These are phyloP conservation scores for Lophotriccus pileatus DNA, from an alignment of 2,797 vertebrate genomes.

Conservation along the genomic window DNA sequence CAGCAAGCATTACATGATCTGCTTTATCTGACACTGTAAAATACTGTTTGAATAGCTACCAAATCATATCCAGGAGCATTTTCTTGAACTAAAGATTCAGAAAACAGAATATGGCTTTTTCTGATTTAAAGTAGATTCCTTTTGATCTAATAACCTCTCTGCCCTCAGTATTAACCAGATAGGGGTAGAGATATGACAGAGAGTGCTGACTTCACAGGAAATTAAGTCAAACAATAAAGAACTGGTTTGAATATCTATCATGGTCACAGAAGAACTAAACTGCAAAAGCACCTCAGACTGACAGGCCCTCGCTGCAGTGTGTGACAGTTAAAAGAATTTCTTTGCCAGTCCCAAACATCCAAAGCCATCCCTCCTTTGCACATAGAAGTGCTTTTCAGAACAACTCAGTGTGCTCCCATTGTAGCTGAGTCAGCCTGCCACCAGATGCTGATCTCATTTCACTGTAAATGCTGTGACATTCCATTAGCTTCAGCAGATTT, in stretches of 20 bases:
- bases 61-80: neutral
- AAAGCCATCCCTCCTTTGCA: neutral
- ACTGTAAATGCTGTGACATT: slow-evolving; percentile 7
- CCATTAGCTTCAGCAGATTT: slow-evolving; percentile 54
- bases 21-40: neutral
- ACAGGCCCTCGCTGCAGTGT: neutral
- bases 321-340: neutral
- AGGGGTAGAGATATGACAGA: neutral
- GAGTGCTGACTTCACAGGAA: neutral
- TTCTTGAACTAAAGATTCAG: neutral
- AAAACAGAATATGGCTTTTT: neutral
- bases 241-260: neutral
- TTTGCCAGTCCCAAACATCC: neutral
- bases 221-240: slow-evolving; percentile 4
- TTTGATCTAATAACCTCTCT: neutral
- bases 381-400: slow-evolving; percentile 19
- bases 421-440: slow-evolving; percentile 41
- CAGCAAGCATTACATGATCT: neutral
- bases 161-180: neutral
- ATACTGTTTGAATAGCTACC: neutral
- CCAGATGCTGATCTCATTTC: slow-evolving; percentile 56
- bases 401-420: neutral
- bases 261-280: neutral
- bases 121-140: neutral
- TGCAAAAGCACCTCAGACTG: neutral